phyloP scores from a whole-genome alignment of 2,888 invertebrate species.

The Drosophila lacicola region DNA sequence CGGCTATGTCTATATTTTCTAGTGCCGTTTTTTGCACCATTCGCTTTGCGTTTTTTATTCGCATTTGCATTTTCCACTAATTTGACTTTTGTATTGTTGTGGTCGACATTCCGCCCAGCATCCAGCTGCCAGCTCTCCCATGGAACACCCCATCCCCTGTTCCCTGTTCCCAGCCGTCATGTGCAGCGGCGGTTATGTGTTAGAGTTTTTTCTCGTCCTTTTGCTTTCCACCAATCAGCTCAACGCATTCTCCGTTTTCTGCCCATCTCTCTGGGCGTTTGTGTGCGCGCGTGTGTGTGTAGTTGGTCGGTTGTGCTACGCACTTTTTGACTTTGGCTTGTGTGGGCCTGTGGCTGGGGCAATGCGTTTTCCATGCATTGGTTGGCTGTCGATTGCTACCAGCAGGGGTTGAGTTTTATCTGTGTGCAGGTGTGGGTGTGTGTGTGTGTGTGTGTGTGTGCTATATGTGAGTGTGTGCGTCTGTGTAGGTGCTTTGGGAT shows the following conservation, averaged over 20 bases:
- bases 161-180: background rate
- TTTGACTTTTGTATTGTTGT: conserved; percentile 77
- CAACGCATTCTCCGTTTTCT: conserved; percentile 75
- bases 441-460: conserved; percentile 23
- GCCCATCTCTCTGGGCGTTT: conserved; percentile 43
- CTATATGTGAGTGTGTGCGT: conserved; percentile 22
- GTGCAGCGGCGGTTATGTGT: conserved; percentile 62
- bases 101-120: conserved; percentile 63
- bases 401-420: conserved; percentile 36
- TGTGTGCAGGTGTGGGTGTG: conserved; percentile 10
- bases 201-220: conserved; percentile 72
- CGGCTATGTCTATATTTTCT: conserved; percentile 80
- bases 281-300: conserved; percentile 37
- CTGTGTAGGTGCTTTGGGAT: conserved; percentile 35
- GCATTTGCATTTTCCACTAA: conserved; percentile 81
- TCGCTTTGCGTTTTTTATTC: conserved; percentile 54
- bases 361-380: conserved; percentile 80
- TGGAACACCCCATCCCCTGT: conserved; percentile 2
- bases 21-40: conserved; percentile 60
- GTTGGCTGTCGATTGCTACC: conserved; percentile 67
- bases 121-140: conserved; percentile 40
- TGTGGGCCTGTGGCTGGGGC: conserved; percentile 39
- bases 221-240: conserved; percentile 83
- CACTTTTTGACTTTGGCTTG: conserved; percentile 78
- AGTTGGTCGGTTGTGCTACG: conserved; percentile 65